phyloP scores from a whole-genome alignment of 2,888 invertebrate species.

The Mythimna lalbum region DNA sequence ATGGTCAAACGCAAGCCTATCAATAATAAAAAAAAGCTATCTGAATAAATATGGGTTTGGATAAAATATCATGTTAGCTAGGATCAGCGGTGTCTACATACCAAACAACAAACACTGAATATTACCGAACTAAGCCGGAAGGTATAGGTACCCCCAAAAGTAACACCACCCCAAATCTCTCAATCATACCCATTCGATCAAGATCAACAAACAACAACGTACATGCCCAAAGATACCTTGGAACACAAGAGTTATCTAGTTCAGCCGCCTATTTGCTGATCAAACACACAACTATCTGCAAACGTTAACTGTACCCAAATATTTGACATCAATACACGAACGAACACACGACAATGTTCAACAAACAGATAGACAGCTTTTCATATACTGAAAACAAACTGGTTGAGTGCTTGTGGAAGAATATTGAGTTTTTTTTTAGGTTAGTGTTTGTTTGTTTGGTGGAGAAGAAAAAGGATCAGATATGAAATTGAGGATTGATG shows the following conservation, averaged over 20 bases:
- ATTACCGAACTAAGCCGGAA: neutral
- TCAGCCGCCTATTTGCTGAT: conserved; percentile 59
- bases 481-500: neutral
- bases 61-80: too few relatives aligned
- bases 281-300: conserved; percentile 62
- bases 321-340: conserved; percentile 67
- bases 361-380: conserved; percentile 54
- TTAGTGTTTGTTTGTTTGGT: conserved; percentile 1
- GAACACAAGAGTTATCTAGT: conserved; percentile 39
- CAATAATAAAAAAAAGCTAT: too few relatives aligned
- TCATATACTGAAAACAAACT: conserved; percentile 54
- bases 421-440: conserved; percentile 33
- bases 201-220: conserved; percentile 20
- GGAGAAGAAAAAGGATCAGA: neutral
- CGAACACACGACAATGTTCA: conserved; percentile 51
- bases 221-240: conserved; percentile 22
- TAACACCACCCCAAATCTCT: neutral
- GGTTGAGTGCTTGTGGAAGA: conserved; percentile 29
- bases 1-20: too few relatives aligned
- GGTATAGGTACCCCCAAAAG: neutral
- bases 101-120: neutral
- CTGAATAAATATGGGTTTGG: too few relatives aligned
- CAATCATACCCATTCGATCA: conserved; percentile 7
- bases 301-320: conserved; percentile 66
- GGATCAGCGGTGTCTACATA: neutral